These are phyloP conservation scores for Chrysopilus asiliformis DNA, from an alignment of 2,888 invertebrate species.

Conservation along the genomic window DNA sequence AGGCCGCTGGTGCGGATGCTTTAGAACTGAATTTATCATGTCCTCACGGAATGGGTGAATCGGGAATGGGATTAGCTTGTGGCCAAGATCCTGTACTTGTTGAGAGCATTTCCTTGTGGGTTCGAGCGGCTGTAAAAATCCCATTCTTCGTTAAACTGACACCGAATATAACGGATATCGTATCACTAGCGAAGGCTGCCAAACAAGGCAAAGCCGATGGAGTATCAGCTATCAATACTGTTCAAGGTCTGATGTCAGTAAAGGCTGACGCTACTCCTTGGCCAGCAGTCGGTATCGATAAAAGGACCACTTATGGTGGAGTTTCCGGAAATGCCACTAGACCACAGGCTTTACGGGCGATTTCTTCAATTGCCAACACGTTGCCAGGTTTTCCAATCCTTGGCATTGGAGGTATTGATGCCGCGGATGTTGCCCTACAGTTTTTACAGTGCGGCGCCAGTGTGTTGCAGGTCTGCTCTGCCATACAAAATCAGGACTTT, in stretches of 20 bases:
- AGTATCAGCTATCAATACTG: constrained; percentile 95
- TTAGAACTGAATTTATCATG: constrained; percentile 93
- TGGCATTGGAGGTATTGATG: constrained; percentile 95
- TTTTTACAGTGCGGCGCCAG: constrained; percentile 89
- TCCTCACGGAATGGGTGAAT: constrained; percentile 98
- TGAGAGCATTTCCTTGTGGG: constrained; percentile 81
- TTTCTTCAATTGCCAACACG: constrained; percentile 73
- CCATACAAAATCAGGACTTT: constrained; percentile 97
- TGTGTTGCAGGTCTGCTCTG: constrained; percentile 88
- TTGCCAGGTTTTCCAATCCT: constrained; percentile 84
- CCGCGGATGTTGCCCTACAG: constrained; percentile 89
- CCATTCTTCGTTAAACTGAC: constrained; percentile 97
- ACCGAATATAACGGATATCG: constrained; percentile 93
- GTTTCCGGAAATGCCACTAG: constrained; percentile 89
- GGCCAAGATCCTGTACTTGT: constrained; percentile 90
- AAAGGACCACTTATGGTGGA: constrained; percentile 86
- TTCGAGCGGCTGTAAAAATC: constrained; percentile 68
- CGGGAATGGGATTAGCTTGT: constrained; percentile 97
- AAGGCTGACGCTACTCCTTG: constrained; percentile 72
- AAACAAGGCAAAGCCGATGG: constrained; percentile 84
- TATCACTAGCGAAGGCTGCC: constrained; percentile 78
- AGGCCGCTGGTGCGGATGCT: constrained; percentile 80
- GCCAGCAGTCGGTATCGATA: constrained; percentile 72
- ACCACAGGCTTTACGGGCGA: constrained; percentile 83
- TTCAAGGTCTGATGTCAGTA: constrained; percentile 86